Evolutionary conservation across 2,797 vertebrate genomes (phyloP).

Genomic region (Enteromius afrohamiltoni): DNA sequence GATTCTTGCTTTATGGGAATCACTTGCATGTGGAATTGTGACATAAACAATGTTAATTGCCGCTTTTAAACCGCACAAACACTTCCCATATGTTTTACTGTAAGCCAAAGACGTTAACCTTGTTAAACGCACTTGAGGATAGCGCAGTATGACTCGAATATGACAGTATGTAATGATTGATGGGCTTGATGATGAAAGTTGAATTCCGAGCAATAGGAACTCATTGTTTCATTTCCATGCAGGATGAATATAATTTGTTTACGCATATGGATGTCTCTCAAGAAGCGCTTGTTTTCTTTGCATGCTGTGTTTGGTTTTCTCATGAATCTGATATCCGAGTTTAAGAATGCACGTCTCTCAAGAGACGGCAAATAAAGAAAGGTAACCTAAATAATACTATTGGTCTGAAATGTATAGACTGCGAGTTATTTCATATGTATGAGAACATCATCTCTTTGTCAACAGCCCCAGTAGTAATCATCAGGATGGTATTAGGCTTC

Average conservation of each 20-base stretch:
- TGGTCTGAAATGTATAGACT: conserved; percentile 56
- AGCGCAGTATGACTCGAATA: not conserved
- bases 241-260: conserved; percentile 47
- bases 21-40: conserved; percentile 60
- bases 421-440: conserved; percentile 59
- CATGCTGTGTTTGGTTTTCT: conserved; percentile 56
- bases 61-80: conserved; percentile 62
- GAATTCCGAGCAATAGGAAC: conserved; percentile 48
- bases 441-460: conserved; percentile 77
- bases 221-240: conserved; percentile 59
- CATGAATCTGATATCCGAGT: conserved; percentile 65
- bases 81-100: conserved; percentile 64
- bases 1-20: conserved; percentile 67
- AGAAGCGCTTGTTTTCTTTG: conserved; percentile 64
- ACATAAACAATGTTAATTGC: conserved; percentile 64
- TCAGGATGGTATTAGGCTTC: conserved; percentile 62
- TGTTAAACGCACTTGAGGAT: conserved; percentile 57
- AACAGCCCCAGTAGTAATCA: conserved; percentile 61
- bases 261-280: conserved; percentile 63
- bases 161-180: conserved; percentile 51
- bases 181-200: conserved; percentile 32
- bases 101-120: conserved; percentile 64
- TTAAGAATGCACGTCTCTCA: conserved; percentile 46
- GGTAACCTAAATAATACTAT: conserved; percentile 58
- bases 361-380: conserved; percentile 62